phyloP scores from a whole-genome alignment of 2,797 vertebrate genomes.

The Acipenser oxyrinchus region DNA sequence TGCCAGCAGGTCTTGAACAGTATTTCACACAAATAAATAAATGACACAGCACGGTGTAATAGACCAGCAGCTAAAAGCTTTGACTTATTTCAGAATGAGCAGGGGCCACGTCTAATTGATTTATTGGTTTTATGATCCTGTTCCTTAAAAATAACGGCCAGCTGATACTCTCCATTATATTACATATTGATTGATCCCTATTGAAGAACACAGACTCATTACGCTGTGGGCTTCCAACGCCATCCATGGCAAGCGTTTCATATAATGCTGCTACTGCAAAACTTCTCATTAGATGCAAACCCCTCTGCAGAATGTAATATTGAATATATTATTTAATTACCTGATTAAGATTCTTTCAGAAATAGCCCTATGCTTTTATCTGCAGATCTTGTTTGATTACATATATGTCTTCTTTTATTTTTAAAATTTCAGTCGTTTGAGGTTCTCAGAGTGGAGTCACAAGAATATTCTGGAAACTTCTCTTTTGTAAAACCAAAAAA shows the following conservation, averaged over 20 bases:
- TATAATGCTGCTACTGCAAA: conserved; percentile 48
- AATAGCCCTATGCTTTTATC: not conserved
- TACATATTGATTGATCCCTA: not conserved
- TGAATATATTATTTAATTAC: conserved; percentile 61
- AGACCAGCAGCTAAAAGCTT: conserved; percentile 8
- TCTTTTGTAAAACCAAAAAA: too few relatives aligned
- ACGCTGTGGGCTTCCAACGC: not conserved
- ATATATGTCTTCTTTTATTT: too few relatives aligned
- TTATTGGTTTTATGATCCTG: not conserved
- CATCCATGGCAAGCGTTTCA: not conserved
- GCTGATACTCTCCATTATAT: not conserved
- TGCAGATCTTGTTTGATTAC: too few relatives aligned
- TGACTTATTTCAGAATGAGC: not conserved
- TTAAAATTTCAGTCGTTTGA: too few relatives aligned
- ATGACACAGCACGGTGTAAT: not conserved
- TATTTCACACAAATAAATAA: conserved; percentile 19
- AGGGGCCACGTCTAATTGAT: conserved; percentile 1
- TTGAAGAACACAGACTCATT: not conserved
- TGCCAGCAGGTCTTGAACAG: conserved; percentile 22
- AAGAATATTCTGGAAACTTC: too few relatives aligned
- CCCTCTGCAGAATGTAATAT: conserved; percentile 54
- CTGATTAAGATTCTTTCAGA: conserved; percentile 43
- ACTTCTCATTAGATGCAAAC: conserved; percentile 57
- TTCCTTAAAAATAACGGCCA: not conserved
- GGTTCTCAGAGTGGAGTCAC: too few relatives aligned